These are phyloP conservation scores for Drosophila mimica DNA, from an alignment of 2,888 invertebrate genomes.

Conservation along the genomic window DNA sequence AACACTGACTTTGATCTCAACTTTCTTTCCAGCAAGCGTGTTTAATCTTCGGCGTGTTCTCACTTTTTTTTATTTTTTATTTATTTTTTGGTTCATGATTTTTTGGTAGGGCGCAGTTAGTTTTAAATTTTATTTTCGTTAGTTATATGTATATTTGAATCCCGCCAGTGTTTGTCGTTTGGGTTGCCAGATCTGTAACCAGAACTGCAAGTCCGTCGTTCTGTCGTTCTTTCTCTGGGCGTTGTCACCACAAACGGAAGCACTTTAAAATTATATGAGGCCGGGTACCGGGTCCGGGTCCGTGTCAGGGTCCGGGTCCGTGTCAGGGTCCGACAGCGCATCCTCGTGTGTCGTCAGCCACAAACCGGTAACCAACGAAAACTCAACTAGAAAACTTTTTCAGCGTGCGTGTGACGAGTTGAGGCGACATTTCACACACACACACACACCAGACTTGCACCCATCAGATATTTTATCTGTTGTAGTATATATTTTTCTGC, in stretches of 20 bases:
- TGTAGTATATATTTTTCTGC: conserved; percentile 42
- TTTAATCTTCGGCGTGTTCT: neutral
- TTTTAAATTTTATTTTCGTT: conserved; percentile 72
- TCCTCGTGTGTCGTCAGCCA: conserved; percentile 68
- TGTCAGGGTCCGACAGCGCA: conserved; percentile 23
- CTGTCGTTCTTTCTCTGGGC: conserved; percentile 35
- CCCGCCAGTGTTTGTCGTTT: conserved; percentile 70
- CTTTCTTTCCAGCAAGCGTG: neutral
- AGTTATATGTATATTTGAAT: conserved; percentile 54
- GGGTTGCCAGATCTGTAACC: conserved; percentile 48
- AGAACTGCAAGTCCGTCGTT: conserved; percentile 35
- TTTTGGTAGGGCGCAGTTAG: conserved; percentile 54
- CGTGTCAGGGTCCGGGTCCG: conserved; percentile 8
- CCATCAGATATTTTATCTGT: conserved; percentile 57
- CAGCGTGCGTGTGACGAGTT: conserved; percentile 37
- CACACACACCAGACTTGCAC: conserved; percentile 29
- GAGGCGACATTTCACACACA: conserved; percentile 43
- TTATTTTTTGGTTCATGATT: conserved; percentile 33
- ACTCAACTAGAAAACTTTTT: conserved; percentile 76
- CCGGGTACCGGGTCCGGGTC: conserved; percentile 41
- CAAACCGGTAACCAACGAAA: conserved; percentile 80
- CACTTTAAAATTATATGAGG: conserved; percentile 81
- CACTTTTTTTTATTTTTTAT: neutral
- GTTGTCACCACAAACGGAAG: conserved; percentile 76
- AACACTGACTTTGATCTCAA: neutral